phyloP scores from a whole-genome alignment of 1,140 invertebrate species.

The Hyles vespertilio region DNA sequence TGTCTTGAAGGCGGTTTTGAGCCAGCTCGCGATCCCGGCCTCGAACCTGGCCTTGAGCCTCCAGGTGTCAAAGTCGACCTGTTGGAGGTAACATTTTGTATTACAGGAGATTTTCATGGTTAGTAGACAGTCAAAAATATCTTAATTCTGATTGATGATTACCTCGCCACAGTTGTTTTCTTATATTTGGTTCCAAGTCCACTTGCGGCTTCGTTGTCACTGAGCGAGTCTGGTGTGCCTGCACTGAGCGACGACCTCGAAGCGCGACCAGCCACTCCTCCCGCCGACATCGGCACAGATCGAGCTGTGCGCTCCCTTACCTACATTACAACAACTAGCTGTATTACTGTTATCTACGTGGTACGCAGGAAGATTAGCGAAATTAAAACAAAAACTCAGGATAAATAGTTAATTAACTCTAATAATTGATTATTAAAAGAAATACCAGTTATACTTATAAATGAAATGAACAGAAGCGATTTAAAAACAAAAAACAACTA shows the following conservation, averaged over 20 bases:
- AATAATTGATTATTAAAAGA: background rate
- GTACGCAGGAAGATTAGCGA: background rate
- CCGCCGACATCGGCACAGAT: slow-evolving; percentile 87
- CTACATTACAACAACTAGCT: slow-evolving; percentile 68
- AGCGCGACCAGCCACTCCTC: slow-evolving; percentile 73
- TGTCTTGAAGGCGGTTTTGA: slow-evolving; percentile 94
- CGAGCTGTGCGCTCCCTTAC: slow-evolving; percentile 91
- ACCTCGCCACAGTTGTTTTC: slow-evolving; percentile 78
- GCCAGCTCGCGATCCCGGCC: slow-evolving; percentile 87
- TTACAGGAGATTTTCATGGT: too few species aligned
- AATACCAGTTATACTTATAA: background rate
- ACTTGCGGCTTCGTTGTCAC: slow-evolving; percentile 88
- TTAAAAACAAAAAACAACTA: background rate
- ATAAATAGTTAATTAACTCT: slow-evolving; percentile 1
- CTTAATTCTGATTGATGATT: slow-evolving; percentile 4
- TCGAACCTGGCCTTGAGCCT: slow-evolving; percentile 85
- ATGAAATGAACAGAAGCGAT: slow-evolving; percentile 5
- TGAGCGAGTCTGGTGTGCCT: slow-evolving; percentile 90
- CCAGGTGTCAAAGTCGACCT: slow-evolving; percentile 79
- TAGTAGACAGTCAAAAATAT: too few species aligned
- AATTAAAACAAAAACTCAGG: slow-evolving; percentile 7
- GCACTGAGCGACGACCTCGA: slow-evolving; percentile 85
- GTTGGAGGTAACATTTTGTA: slow-evolving; percentile 12
- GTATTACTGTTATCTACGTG: background rate
- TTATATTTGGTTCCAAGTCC: slow-evolving; percentile 79